A percentile compares a stretch with the other conserved stretches of the same genome.
These are phyloP conservation scores for Dasypus novemcinctus DNA, from an alignment of 2,113 vertebrate genomes.

Conservation along the genomic window DNA sequence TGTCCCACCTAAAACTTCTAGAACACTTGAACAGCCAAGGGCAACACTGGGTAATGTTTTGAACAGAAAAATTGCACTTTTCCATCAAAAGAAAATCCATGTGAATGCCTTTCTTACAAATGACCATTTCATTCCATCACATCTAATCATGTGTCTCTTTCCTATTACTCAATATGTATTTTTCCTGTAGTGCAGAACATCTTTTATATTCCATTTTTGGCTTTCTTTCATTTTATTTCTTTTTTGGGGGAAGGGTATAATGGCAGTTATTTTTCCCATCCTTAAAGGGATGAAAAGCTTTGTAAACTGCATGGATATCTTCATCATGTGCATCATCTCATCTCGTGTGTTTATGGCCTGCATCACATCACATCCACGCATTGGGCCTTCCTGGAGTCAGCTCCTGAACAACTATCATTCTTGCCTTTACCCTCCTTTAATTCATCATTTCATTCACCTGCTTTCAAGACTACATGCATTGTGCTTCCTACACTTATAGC, in stretches of 20 bases:
- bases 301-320: conserved; percentile 73
- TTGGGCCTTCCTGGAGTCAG: conserved; percentile 31
- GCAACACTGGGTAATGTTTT: conserved; percentile 88
- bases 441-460: conserved; percentile 56
- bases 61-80: conserved; percentile 74
- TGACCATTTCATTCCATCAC: conserved; percentile 71
- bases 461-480: conserved; percentile 65
- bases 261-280: conserved; percentile 52
- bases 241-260: not conserved
- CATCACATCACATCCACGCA: not conserved
- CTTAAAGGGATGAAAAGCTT: conserved; percentile 58
- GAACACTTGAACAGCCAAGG: conserved; percentile 85
- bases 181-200: not conserved
- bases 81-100: conserved; percentile 74
- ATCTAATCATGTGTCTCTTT: conserved; percentile 67
- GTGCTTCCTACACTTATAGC: conserved; percentile 54
- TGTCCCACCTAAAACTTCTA: conserved; percentile 84
- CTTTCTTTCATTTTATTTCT: not conserved
- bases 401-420: not conserved
- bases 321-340: not conserved
- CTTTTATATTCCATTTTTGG: conserved; percentile 31
- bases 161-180: conserved; percentile 48
- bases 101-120: conserved; percentile 75
- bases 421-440: not conserved
- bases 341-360: conserved; percentile 5